Conservation (phyloP, 2,797 vertebrate genomes). For the Lagodon rhomboides region DNA sequence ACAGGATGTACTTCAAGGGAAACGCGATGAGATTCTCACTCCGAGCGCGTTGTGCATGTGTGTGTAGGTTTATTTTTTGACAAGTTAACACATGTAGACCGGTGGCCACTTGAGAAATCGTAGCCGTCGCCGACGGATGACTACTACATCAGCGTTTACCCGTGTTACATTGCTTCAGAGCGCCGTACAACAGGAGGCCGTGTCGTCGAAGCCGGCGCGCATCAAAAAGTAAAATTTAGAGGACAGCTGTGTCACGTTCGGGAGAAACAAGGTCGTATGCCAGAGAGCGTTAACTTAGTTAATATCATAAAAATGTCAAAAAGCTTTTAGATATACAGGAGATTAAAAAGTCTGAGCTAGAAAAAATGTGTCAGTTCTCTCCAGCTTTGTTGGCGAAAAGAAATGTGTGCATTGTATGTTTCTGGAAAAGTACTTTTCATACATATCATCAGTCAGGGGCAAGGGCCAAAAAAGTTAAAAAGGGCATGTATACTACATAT, state of each 20-base stretch:
- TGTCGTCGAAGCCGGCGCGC: background rate
- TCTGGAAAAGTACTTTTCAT: too few relatives aligned
- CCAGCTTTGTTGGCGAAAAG: too few relatives aligned
- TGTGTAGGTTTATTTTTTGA: conserved; percentile 60
- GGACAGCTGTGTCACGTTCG: background rate
- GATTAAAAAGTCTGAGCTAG: too few relatives aligned
- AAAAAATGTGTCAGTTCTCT: too few relatives aligned
- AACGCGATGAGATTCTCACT: conserved; percentile 44
- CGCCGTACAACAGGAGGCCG: background rate
- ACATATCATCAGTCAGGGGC: too few relatives aligned
- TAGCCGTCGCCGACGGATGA: conserved; percentile 12
- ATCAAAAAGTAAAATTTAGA: background rate
- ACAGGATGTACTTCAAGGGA: conserved; percentile 52
- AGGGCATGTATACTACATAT: too few relatives aligned
- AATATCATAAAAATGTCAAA: background rate
- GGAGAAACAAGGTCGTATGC: background rate
- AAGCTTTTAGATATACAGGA: background rate
- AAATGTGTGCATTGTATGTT: too few relatives aligned
- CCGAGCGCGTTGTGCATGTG: conserved; percentile 24
- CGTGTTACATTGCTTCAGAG: conserved; percentile 8
- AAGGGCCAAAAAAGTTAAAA: too few relatives aligned
- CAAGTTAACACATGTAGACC: conserved; percentile 55
- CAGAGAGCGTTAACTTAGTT: too few relatives aligned
- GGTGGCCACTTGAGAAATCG: conserved; percentile 51
- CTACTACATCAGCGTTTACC: conserved; percentile 23